phyloP scores from a whole-genome alignment of 1,140 invertebrate species.

The Heterodera schachtii region DNA sequence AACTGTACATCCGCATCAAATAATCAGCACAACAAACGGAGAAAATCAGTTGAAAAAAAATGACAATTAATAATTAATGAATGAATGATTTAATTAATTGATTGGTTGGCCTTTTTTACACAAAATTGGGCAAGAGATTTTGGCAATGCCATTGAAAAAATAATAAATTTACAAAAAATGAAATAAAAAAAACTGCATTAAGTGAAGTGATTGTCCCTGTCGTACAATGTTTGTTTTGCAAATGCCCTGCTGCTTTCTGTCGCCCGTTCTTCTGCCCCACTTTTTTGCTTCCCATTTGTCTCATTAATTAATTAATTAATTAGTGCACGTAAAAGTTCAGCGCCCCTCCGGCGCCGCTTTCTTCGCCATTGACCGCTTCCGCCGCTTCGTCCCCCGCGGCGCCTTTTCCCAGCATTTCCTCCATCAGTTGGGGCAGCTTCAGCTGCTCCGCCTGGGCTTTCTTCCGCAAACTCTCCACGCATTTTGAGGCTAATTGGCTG shows the following conservation, averaged over 20 bases:
- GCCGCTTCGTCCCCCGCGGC: not conserved
- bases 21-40: not conserved
- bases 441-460: not conserved
- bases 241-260: no score
- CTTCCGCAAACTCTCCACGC: slow-evolving; percentile 22
- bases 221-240: not conserved
- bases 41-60: not conserved
- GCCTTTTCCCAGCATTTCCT: not conserved
- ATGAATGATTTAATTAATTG: no score
- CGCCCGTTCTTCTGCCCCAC: no score
- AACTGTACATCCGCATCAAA: not conserved
- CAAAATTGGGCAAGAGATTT: not conserved
- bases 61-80: no score
- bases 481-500: slow-evolving; percentile 31
- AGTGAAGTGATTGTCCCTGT: not conserved
- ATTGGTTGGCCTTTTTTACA: not conserved
- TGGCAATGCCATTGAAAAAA: not conserved
- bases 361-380: not conserved
- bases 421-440: not conserved
- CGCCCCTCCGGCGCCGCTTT: no score
- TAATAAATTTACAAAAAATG: not conserved
- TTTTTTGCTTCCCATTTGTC: not conserved
- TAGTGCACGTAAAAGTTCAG: not conserved
- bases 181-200: not conserved
- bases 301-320: no score